phyloP scores from a whole-genome alignment of 2,888 invertebrate species.

The Abrostola triplasia region DNA sequence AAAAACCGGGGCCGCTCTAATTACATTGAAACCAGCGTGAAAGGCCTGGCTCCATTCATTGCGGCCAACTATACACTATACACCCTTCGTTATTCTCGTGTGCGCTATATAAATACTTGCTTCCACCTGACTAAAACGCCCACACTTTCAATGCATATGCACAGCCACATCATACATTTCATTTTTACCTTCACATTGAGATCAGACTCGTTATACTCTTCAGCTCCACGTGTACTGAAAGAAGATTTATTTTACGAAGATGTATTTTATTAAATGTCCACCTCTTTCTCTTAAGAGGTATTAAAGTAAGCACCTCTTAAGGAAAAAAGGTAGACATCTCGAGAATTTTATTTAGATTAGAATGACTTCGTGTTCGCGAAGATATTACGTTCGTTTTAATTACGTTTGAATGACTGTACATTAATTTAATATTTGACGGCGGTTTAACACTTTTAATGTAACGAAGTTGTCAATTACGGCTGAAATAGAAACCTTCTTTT shows the following conservation, averaged over 20 bases:
- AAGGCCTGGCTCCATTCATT: slow-evolving; percentile 76
- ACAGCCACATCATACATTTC: slow-evolving; percentile 34
- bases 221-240: slow-evolving; percentile 39
- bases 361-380: slow-evolving; percentile 15
- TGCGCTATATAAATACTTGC: slow-evolving; percentile 61
- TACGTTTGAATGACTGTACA: slow-evolving; percentile 15
- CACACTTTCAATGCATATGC: slow-evolving; percentile 45
- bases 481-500: neutral
- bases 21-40: slow-evolving; percentile 82
- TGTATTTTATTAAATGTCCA: slow-evolving; percentile 56
- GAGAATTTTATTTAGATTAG: slow-evolving; percentile 47
- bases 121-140: slow-evolving; percentile 56
- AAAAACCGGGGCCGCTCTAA: slow-evolving; percentile 79
- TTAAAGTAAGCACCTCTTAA: slow-evolving; percentile 54
- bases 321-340: slow-evolving; percentile 40
- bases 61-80: slow-evolving; percentile 67
- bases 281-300: slow-evolving; percentile 54
- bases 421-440: slow-evolving; percentile 23
- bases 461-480: neutral
- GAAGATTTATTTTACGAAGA: slow-evolving; percentile 49
- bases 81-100: slow-evolving; percentile 59
- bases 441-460: slow-evolving; percentile 12
- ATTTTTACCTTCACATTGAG: slow-evolving; percentile 35
- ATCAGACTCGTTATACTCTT: slow-evolving; percentile 40
- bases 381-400: slow-evolving; percentile 32